Conservation (phyloP, 2,888 invertebrate species). For the Busseola fusca region DNA sequence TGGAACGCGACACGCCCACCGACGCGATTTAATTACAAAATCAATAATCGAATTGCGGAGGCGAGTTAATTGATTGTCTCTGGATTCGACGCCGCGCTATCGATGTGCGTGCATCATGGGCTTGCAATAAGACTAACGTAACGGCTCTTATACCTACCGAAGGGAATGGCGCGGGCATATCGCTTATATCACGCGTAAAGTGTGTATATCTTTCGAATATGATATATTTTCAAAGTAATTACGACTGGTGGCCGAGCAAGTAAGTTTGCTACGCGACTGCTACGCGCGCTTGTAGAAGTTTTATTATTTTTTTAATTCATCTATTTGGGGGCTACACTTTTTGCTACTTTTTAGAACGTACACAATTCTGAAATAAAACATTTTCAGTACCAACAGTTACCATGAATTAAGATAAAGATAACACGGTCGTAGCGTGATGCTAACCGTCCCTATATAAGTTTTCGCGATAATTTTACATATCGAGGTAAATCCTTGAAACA, state of each 20-base stretch:
- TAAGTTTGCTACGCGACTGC: slow-evolving; percentile 12
- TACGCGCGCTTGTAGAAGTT: slow-evolving; percentile 1
- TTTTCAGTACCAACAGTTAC: too few relatives aligned
- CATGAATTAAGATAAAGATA: neutral
- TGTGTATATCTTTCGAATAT: slow-evolving; percentile 39
- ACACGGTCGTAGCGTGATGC: neutral
- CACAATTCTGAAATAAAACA: neutral
- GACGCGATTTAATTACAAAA: slow-evolving; percentile 86
- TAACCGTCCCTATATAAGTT: slow-evolving; percentile 5
- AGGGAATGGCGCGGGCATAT: slow-evolving; percentile 40
- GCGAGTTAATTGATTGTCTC: slow-evolving; percentile 82
- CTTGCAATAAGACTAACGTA: slow-evolving; percentile 55
- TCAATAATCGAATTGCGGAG: slow-evolving; percentile 85
- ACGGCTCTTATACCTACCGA: slow-evolving; percentile 50
- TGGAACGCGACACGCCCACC: slow-evolving; percentile 76
- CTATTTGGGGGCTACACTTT: neutral
- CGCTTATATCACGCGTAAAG: slow-evolving; percentile 51
- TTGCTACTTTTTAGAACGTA: neutral
- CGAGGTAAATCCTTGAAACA: slow-evolving; percentile 26
- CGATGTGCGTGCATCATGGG: slow-evolving; percentile 77
- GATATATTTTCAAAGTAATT: slow-evolving; percentile 51
- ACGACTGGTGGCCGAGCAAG: slow-evolving; percentile 33
- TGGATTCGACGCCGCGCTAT: slow-evolving; percentile 78
- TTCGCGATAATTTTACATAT: slow-evolving; percentile 8
- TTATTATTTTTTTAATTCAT: neutral